These are phyloP conservation scores for Pontoporia blainvillei DNA, from an alignment of 2,113 vertebrate genomes.

Conservation along the genomic window DNA sequence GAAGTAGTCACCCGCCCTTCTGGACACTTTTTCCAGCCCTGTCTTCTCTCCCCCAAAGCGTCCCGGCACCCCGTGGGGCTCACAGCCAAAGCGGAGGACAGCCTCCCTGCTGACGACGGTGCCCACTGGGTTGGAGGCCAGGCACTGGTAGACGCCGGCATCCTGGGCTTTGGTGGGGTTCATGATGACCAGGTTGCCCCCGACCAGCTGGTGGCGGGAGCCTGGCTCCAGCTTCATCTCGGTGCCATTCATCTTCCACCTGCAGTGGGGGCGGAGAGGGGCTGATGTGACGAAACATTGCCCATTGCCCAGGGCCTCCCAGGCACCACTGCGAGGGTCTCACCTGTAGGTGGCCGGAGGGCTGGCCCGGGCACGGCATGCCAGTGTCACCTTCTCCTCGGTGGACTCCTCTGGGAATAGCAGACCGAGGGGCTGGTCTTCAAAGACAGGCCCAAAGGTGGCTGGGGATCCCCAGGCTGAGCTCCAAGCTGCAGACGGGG, in stretches of 20 bases:
- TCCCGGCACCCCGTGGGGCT: slow-evolving; percentile 71
- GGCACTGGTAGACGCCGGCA: slow-evolving; percentile 93
- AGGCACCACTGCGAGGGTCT: neutral
- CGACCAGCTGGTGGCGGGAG: slow-evolving; percentile 88
- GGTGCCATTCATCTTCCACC: slow-evolving; percentile 96
- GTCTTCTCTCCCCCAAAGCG: accelerated
- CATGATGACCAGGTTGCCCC: slow-evolving; percentile 93
- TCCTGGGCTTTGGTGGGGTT: slow-evolving; percentile 86
- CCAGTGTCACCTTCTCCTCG: slow-evolving; percentile 91
- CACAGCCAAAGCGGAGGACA: slow-evolving; percentile 95
- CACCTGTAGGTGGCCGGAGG: slow-evolving; percentile 94
- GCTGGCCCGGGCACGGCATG: slow-evolving; percentile 91
- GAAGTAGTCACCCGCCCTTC: neutral
- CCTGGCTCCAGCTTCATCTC: slow-evolving; percentile 87
- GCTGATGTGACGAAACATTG: accelerated
- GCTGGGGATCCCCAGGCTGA: slow-evolving; percentile 67
- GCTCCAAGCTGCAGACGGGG: slow-evolving; percentile 70
- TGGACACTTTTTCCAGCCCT: neutral
- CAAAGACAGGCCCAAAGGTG: slow-evolving; percentile 93
- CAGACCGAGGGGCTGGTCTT: slow-evolving; percentile 91
- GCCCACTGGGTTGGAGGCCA: slow-evolving; percentile 92
- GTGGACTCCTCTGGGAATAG: slow-evolving; percentile 93
- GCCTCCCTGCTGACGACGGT: slow-evolving; percentile 93
- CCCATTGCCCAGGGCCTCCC: neutral
- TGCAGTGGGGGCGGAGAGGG: slow-evolving; percentile 47